Evolutionary conservation across 1,140 invertebrate genomes (phyloP).

Genomic region (Batillaria attramentaria): DNA sequence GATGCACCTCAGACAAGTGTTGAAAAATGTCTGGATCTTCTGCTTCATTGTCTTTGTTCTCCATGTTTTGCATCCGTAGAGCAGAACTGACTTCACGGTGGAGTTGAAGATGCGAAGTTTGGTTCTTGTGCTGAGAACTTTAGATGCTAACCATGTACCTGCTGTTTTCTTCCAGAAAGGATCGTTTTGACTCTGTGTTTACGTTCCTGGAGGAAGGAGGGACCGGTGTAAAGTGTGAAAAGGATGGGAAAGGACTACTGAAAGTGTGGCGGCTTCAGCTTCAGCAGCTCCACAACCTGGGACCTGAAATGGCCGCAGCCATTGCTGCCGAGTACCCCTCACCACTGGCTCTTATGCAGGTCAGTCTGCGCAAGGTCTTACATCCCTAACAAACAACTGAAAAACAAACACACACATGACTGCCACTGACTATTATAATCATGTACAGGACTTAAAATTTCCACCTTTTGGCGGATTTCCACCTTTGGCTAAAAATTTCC

Average conservation of each 20-base stretch:
- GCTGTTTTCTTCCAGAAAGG: slow-evolving; percentile 70
- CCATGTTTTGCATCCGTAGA: no score
- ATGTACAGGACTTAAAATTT: neutral
- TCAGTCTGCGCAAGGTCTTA: no score
- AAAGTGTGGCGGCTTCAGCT: slow-evolving; percentile 85
- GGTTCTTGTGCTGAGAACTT: neutral
- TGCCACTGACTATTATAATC: neutral
- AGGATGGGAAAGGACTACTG: slow-evolving; percentile 81
- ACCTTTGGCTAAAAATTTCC: no score
- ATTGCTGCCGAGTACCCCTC: slow-evolving; percentile 79
- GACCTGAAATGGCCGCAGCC: slow-evolving; percentile 82
- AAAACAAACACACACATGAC: no score
- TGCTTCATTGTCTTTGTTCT: no score
- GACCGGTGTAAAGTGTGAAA: slow-evolving; percentile 77
- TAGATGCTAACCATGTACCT: neutral
- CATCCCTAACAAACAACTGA: no score
- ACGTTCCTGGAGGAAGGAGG: slow-evolving; percentile 57
- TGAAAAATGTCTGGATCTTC: no score
- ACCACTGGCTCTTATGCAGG: slow-evolving; percentile 78
- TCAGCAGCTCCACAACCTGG: slow-evolving; percentile 80
- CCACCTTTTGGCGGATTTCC: neutral
- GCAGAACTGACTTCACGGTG: neutral
- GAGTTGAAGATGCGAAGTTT: neutral
- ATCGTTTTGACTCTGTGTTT: slow-evolving; percentile 56
- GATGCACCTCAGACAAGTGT: no score